Evolutionary conservation across 2,797 vertebrate species (phyloP).

Genomic region (Sarcoramphus papa): DNA sequence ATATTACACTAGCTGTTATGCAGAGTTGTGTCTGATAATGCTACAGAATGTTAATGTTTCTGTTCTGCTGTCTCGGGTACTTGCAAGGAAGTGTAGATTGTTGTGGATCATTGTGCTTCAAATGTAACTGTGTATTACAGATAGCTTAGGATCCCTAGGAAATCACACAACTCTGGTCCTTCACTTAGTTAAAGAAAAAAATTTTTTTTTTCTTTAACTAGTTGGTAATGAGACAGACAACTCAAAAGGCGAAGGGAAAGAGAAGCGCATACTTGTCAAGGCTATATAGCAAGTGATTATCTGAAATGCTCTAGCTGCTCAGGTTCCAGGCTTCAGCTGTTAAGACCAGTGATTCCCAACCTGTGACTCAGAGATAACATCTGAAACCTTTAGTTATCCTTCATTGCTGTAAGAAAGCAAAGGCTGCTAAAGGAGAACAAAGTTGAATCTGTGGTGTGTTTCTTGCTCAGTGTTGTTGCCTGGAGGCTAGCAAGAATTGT

Average conservation of each 20-base stretch:
- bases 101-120: background rate
- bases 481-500: background rate
- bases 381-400: background rate
- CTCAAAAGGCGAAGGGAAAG: background rate
- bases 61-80: background rate
- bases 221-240: background rate
- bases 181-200: background rate
- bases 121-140: background rate
- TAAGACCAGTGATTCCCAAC: background rate
- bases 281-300: background rate
- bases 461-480: background rate
- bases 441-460: background rate
- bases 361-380: background rate
- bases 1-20: rapidly evolving
- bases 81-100: background rate
- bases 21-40: background rate
- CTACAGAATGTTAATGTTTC: background rate
- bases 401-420: background rate
- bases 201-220: background rate
- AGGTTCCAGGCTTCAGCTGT: background rate
- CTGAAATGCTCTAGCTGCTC: background rate
- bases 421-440: background rate
- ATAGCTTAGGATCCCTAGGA: background rate
- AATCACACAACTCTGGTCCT: background rate
- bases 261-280: background rate